Percentiles rank a stretch among this genome's conserved stretches.
These are phyloP conservation scores for Chionis minor DNA, from an alignment of 2,113 vertebrate genomes.

Conservation along the genomic window DNA sequence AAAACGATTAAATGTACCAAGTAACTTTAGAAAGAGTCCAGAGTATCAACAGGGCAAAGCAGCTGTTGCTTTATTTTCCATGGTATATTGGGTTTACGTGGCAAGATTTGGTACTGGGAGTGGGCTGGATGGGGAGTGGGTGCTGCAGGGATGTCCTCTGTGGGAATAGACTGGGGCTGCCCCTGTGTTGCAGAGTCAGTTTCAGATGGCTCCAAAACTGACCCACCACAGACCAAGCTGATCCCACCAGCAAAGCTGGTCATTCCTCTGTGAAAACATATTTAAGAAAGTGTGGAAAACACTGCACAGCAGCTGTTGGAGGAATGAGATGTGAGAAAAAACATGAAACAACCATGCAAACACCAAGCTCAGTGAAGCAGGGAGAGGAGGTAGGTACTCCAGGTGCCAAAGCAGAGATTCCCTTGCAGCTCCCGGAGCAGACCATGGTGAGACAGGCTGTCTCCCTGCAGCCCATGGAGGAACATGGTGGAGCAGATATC, in stretches of 20 bases:
- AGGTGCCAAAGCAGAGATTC: neutral
- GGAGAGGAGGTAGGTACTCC: neutral
- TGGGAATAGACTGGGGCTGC: neutral
- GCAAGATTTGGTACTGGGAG: neutral
- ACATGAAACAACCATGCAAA: neutral
- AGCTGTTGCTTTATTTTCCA: neutral
- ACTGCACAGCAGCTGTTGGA: neutral
- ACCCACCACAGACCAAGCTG: neutral
- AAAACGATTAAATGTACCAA: neutral
- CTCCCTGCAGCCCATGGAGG: neutral
- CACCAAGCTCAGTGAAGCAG: neutral
- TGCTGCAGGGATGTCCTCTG: neutral
- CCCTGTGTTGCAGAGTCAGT: neutral
- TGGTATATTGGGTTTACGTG: neutral
- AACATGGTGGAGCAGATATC: neutral
- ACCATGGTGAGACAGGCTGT: neutral
- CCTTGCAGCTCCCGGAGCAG: neutral
- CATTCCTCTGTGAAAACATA: neutral
- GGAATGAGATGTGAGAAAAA: neutral
- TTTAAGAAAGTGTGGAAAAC: neutral
- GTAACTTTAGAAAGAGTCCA: neutral
- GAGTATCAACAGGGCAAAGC: neutral
- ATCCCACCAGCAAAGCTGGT: neutral
- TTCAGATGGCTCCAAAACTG: neutral
- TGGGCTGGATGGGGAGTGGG: accelerated